A percentile compares a stretch with the other conserved stretches of the same genome.
These are phyloP conservation scores for Synodontis membranacea DNA, from an alignment of 2,113 vertebrate genomes.

Conservation along the genomic window DNA sequence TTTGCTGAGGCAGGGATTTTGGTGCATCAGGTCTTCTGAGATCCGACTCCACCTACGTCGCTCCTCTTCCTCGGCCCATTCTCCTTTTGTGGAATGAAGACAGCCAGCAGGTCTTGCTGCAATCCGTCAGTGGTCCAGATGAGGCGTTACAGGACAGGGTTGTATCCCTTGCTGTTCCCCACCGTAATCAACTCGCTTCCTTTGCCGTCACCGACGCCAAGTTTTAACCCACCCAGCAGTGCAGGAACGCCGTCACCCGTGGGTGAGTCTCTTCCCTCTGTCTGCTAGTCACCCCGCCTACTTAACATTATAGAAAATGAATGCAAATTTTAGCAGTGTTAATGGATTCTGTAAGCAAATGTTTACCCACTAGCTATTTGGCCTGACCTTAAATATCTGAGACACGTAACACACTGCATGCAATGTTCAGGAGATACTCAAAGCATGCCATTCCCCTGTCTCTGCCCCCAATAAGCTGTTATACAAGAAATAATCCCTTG, in stretches of 20 bases:
- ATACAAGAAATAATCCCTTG: not conserved
- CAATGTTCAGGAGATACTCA: not conserved
- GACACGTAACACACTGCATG: not conserved
- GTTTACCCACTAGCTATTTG: not conserved
- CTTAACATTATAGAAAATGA: not conserved
- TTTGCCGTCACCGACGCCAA: conserved; percentile 76
- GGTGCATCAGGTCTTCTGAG: conserved; percentile 20
- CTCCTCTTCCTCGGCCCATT: conserved; percentile 49
- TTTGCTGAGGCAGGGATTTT: conserved; percentile 46
- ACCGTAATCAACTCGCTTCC: conserved; percentile 88
- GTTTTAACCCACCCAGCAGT: conserved; percentile 79
- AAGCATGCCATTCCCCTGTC: no score
- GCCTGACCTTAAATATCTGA: not conserved
- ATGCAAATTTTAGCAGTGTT: not conserved
- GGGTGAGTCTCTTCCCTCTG: conserved; percentile 76
- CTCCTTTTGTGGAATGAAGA: conserved; percentile 74
- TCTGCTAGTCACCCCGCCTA: no score
- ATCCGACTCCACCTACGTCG: conserved; percentile 15
- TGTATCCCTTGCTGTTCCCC: conserved; percentile 89
- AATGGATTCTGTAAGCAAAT: not conserved
- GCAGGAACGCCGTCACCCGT: conserved; percentile 86
- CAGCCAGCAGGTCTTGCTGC: conserved; percentile 84
- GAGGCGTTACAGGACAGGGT: conserved; percentile 83
- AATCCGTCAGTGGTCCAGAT: conserved; percentile 86
- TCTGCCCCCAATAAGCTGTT: no score